A percentile compares a stretch with the other conserved stretches of the same genome.
phyloP scores from a whole-genome alignment of 2,797 vertebrate species.

The Pristis pectinata region DNA sequence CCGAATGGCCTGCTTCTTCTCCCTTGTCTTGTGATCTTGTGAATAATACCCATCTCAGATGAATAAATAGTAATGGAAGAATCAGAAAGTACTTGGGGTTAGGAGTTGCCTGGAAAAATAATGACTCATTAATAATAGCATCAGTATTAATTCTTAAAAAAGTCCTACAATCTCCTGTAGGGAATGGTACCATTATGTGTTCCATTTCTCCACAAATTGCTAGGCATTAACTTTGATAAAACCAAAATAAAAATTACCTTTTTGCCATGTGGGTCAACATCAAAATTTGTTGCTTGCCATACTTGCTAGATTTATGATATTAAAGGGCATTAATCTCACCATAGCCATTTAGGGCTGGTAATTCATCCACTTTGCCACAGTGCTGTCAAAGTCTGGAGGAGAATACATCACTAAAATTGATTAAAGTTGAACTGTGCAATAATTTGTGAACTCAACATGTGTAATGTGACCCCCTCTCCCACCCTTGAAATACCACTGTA shows the following conservation, averaged over 20 bases:
- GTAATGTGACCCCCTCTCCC: background rate
- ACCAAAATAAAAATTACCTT: background rate
- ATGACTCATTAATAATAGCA: background rate
- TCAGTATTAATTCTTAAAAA: background rate
- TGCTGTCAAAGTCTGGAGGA: background rate
- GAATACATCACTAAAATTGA: background rate
- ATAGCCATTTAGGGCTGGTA: background rate
- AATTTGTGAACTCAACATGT: background rate
- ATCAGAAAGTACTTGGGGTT: background rate
- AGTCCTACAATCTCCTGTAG: background rate
- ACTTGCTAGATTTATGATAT: background rate
- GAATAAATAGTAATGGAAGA: background rate
- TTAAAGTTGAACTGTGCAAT: background rate
- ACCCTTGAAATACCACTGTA: background rate
- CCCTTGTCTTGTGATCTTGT: too few relatives aligned
- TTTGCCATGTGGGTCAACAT: background rate
- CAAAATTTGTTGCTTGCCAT: background rate
- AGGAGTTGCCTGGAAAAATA: background rate
- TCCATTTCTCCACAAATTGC: background rate
- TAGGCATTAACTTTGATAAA: background rate
- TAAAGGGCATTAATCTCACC: background rate
- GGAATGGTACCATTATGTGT: background rate
- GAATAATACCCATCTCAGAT: background rate
- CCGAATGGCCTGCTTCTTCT: too few relatives aligned
- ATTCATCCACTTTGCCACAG: slow-evolving; percentile 1